phyloP scores from a whole-genome alignment of 1,140 invertebrate species.

The Leptestheria dahalacensis region DNA sequence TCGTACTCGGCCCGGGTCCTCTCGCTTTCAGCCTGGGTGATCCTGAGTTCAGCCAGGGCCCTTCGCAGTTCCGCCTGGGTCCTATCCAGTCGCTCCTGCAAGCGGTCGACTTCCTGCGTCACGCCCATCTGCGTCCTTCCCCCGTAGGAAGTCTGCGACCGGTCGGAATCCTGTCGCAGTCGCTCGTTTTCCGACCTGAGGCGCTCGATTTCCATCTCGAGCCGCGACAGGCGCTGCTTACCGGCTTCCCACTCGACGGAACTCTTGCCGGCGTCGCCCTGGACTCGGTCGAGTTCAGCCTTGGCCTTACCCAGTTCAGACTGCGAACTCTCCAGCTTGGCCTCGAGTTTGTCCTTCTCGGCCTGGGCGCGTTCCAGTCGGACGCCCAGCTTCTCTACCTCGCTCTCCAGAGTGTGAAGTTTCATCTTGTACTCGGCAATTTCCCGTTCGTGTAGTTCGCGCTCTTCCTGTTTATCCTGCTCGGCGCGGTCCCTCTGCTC shows the following conservation, averaged over 20 bases:
- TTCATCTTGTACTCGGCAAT: constrained; percentile 91
- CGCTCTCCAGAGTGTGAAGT: constrained; percentile 41
- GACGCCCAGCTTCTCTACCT: constrained; percentile 77
- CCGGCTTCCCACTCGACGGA: constrained; percentile 78
- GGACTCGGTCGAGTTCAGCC: constrained; percentile 78
- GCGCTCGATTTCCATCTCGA: constrained; percentile 79
- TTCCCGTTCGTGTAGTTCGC: constrained; percentile 82
- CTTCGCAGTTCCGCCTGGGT: constrained; percentile 62
- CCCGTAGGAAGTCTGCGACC: constrained; percentile 57
- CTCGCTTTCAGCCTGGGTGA: constrained; percentile 75
- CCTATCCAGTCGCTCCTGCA: constrained; percentile 77
- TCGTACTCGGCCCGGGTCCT: constrained; percentile 63
- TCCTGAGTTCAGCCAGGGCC: constrained; percentile 51
- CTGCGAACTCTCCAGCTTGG: constrained; percentile 78
- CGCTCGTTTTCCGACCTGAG: constrained; percentile 29
- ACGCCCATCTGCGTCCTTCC: constrained; percentile 51
- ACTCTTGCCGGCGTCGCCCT: constrained; percentile 70
- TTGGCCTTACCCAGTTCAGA: constrained; percentile 85
- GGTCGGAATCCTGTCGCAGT: constrained; percentile 64
- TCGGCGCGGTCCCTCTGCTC: constrained; percentile 90
- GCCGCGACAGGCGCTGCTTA: constrained; percentile 62
- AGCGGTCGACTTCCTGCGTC: constrained; percentile 57
- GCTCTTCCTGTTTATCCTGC: constrained; percentile 87
- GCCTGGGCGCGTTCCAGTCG: constrained; percentile 66
- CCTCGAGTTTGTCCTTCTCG: constrained; percentile 77